phyloP scores from a whole-genome alignment of 1,140 invertebrate species.

The Globodera ellingtonae region DNA sequence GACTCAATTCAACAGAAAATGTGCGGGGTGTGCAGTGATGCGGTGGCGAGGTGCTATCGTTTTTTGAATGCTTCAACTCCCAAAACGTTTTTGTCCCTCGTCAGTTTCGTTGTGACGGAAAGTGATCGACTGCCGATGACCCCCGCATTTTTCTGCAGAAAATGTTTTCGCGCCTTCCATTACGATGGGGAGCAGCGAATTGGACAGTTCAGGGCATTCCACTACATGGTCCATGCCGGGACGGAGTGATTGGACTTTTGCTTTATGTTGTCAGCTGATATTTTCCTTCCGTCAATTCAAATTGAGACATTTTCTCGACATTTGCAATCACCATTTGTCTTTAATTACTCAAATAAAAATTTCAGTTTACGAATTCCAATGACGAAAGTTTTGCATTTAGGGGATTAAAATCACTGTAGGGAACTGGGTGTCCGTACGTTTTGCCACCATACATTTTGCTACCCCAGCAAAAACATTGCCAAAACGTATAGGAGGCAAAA shows the following conservation, averaged over 20 bases:
- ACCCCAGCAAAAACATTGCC: too few relatives aligned
- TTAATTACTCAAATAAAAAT: too few relatives aligned
- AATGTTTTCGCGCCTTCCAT: constrained; percentile 55
- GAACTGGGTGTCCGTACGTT: too few relatives aligned
- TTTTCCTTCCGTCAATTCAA: too few relatives aligned
- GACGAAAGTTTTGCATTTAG: too few relatives aligned
- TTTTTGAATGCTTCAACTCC: constrained; percentile 8
- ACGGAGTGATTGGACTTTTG: constrained; percentile 36
- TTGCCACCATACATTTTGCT: too few relatives aligned
- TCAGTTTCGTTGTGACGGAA: constrained; percentile 58
- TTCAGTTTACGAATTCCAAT: too few relatives aligned
- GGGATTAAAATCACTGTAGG: too few relatives aligned
- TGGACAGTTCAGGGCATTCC: constrained; percentile 56
- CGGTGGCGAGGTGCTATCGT: constrained; percentile 41
- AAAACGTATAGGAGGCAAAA: too few relatives aligned
- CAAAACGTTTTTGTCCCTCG: constrained; percentile 22
- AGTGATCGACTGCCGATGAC: constrained; percentile 55
- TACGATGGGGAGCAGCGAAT: constrained; percentile 47
- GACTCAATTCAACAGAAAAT: constrained; percentile 38
- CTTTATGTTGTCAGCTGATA: background rate
- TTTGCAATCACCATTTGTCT: too few relatives aligned
- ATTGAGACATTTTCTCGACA: too few relatives aligned
- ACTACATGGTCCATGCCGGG: constrained; percentile 53
- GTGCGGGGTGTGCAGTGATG: constrained; percentile 47
- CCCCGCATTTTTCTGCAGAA: constrained; percentile 53